Evolutionary conservation across 2,113 vertebrate genomes (phyloP).

Genomic region (Muscicapa adusta): DNA sequence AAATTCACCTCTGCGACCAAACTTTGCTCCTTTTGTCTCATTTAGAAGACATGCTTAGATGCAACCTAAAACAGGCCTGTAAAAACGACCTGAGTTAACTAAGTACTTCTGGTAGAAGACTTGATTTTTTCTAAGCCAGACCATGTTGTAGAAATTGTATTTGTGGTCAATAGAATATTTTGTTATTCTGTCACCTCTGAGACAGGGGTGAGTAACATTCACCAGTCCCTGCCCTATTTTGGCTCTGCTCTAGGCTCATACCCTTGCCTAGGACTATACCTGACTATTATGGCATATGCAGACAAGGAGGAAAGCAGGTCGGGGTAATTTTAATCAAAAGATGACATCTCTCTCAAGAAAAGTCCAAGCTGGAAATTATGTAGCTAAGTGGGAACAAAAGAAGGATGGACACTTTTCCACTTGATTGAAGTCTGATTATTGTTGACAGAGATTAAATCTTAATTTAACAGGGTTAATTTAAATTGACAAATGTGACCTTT

Average conservation of each 20-base stretch:
- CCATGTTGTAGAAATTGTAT: neutral
- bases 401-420: neutral
- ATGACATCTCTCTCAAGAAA: neutral
- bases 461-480: slow-evolving; percentile 32
- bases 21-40: neutral
- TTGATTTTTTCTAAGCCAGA: neutral
- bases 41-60: neutral
- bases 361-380: neutral
- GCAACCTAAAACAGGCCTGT: neutral
- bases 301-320: neutral
- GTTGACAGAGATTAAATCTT: slow-evolving; percentile 21
- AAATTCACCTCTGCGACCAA: neutral
- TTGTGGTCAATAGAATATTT: neutral
- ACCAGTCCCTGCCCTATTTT: neutral
- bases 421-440: neutral
- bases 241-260: neutral
- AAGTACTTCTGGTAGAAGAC: neutral
- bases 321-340: neutral
- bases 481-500: slow-evolving; percentile 43
- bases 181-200: neutral
- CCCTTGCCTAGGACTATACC: neutral
- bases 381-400: neutral
- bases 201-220: neutral
- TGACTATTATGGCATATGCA: neutral
- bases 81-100: neutral